A percentile compares a stretch with the other conserved stretches of the same genome.
Evolutionary conservation across 2,113 vertebrate genomes (phyloP).

Genomic region (Nerophis ophidion): DNA sequence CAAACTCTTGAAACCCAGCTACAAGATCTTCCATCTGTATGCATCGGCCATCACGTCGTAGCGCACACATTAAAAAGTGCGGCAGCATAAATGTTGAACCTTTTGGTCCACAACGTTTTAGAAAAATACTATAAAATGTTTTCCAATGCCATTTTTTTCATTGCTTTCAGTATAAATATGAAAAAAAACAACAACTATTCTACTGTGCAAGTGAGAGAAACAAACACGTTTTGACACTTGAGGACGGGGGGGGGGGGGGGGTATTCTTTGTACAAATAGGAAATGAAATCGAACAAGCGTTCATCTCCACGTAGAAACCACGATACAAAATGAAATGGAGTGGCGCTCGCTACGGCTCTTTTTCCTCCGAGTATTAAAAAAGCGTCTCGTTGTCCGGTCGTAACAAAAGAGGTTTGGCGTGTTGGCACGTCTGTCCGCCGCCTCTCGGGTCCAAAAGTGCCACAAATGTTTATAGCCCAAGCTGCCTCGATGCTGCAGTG

Average conservation of each 20-base stretch:
- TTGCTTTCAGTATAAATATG: slow-evolving; percentile 70
- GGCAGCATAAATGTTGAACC: slow-evolving; percentile 58
- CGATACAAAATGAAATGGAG: slow-evolving; percentile 24
- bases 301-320: slow-evolving; percentile 29
- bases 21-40: background rate
- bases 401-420: slow-evolving; percentile 33
- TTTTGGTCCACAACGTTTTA: slow-evolving; percentile 71
- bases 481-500: slow-evolving; percentile 49
- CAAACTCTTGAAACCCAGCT: background rate
- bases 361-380: slow-evolving; percentile 17
- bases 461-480: slow-evolving; percentile 37
- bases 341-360: slow-evolving; percentile 46
- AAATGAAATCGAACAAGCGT: slow-evolving; percentile 41
- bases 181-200: slow-evolving; percentile 64
- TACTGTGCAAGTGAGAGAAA: slow-evolving; percentile 72
- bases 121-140: slow-evolving; percentile 77
- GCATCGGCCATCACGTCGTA: slow-evolving; percentile 21
- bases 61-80: slow-evolving; percentile 53
- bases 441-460: slow-evolving; percentile 32
- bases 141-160: slow-evolving; percentile 61
- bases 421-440: slow-evolving; percentile 29
- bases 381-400: slow-evolving; percentile 18
- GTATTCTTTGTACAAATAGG: slow-evolving; percentile 66
- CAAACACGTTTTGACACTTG: slow-evolving; percentile 55
- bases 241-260: slow-evolving; percentile 43